Conservation (phyloP, 2,888 invertebrate species). For the Lasiommata megera region DNA sequence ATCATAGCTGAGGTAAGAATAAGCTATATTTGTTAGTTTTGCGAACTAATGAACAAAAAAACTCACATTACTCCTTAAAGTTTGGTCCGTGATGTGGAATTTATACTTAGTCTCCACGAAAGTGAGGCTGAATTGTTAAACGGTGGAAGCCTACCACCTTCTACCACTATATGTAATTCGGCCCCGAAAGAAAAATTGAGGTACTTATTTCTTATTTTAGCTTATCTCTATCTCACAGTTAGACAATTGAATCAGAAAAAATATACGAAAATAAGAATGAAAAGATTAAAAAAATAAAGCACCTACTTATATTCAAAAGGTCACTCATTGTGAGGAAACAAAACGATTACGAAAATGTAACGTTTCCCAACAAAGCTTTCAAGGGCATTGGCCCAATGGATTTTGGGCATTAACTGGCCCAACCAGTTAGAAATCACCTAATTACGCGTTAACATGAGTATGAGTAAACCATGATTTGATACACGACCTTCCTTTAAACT, state of each 20-base stretch:
- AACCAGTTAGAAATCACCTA: constrained; percentile 21
- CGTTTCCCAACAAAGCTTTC: constrained; percentile 22
- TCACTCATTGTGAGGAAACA: constrained; percentile 23
- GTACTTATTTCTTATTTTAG: neutral
- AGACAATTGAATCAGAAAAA: no score
- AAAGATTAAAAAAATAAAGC: neutral
- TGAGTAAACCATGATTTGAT: constrained; percentile 12
- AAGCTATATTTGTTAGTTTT: no score
- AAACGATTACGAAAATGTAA: constrained; percentile 19
- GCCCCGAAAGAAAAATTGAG: no score
- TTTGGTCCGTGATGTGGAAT: no score
- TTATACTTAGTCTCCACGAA: no score
- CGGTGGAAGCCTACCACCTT: no score
- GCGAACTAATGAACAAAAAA: no score
- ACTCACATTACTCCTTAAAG: no score
- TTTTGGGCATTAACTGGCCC: neutral
- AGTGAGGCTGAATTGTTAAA: no score
- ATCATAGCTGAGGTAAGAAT: no score
- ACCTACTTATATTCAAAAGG: constrained; percentile 3
- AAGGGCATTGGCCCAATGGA: constrained; percentile 9
- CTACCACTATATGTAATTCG: no score
- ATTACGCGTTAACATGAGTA: constrained; percentile 14
- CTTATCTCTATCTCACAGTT: no score
- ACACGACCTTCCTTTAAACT: constrained; percentile 15
- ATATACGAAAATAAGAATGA: neutral